Base-by-base conservation (phyloP, 2,113 vertebrate species). In the Cichladusa arquata region DNA sequence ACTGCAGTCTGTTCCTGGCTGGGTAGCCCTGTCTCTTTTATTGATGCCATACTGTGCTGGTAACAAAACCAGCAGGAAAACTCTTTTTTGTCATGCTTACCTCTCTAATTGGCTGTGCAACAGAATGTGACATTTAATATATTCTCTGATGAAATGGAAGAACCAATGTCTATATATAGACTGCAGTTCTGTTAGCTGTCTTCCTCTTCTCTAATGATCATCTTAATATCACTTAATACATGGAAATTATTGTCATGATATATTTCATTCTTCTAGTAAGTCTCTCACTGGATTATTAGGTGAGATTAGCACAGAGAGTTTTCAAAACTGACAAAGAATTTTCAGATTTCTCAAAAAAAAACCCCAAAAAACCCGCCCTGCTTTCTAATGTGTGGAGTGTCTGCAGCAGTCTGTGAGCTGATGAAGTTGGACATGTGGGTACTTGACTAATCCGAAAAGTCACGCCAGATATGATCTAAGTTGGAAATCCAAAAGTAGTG, bases 91-190 rank as follows among this genome's bases (percentile, higher is more conserved):
- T 82, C 95, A 54, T 86, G 58, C 50, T 92, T 96, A 92, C 92
- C 67, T 95, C 85, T 92, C 78, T 94, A 96, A 95, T 88, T 90
- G 74, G 66, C 88, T 77, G 48, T 77, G 85, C 90, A 95, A 95
- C 90, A 92, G 93, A 97, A 94, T 96, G 92, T 97, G 96, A 86
- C 95, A 95, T 97, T 97, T 97, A 92, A 77, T 90, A 88, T 66
- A 91, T 61, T 93, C 67, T 88, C 82, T 92, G 62, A 88, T 88
- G 81, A 72, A 94, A 93, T 93, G 71, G 85, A 94, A 81, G 77
- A 79, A 92, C 77, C 73, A 84, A 50, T 53, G 28, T 71, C 91
- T 95, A 94, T 94, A 93, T 86, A 88, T 93, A 96, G 90, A 65
- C 81, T 82, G 61, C 53, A 83, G 17, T 82, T 90, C 78, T 88